These are phyloP conservation scores for Dendrocincla fuliginosa DNA, from an alignment of 2,797 vertebrate species.

Conservation along the genomic window DNA sequence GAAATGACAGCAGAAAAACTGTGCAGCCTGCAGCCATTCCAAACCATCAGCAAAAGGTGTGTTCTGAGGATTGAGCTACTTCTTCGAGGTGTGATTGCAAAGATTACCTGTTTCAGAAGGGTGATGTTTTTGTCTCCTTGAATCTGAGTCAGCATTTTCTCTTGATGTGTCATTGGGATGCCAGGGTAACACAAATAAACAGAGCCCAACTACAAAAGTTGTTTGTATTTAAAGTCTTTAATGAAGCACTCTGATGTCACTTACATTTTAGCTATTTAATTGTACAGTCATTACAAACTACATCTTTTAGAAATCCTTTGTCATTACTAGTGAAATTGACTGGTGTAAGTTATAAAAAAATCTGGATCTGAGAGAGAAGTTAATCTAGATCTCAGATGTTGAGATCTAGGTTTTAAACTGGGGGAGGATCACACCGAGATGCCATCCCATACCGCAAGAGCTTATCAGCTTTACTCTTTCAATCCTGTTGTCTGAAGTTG, in stretches of 20 bases:
- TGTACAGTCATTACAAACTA: background rate
- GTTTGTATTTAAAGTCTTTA: background rate
- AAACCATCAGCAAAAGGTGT: background rate
- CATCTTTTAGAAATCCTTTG: background rate
- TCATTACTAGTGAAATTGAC: background rate
- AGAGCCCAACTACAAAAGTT: background rate
- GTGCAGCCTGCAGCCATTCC: background rate
- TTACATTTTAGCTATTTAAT: background rate
- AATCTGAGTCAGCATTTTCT: background rate
- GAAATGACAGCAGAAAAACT: background rate
- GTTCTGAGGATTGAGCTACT: background rate
- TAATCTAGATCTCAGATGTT: background rate
- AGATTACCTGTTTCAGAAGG: background rate
- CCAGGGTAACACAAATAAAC: background rate
- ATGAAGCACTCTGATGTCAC: background rate
- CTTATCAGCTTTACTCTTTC: background rate
- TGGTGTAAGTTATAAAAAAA: background rate
- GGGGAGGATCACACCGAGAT: background rate
- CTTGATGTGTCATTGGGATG: background rate
- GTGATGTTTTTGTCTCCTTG: background rate
- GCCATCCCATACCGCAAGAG: background rate
- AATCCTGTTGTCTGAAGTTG: background rate
- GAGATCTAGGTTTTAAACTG: background rate
- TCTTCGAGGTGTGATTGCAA: background rate
- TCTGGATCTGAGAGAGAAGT: background rate